Evolutionary conservation across 2,797 vertebrate genomes (phyloP).

Genomic region (Pyrocephalus nanus): DNA sequence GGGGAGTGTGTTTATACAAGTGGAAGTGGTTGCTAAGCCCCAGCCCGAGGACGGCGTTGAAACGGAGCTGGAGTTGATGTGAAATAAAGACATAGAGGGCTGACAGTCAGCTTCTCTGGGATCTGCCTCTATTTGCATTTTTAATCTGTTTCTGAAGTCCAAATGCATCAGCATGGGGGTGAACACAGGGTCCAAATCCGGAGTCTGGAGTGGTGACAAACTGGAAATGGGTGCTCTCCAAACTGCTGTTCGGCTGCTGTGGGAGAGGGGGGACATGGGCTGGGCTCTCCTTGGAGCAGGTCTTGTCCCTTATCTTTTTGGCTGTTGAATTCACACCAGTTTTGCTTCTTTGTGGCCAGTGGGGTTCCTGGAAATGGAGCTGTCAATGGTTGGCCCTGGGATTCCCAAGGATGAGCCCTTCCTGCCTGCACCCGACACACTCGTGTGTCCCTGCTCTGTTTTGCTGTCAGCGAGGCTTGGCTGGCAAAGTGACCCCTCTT

Average conservation of each 20-base stretch:
- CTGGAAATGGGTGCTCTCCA: background rate
- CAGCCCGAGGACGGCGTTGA: background rate
- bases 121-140: background rate
- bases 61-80: slow-evolving; percentile 7
- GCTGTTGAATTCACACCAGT: background rate
- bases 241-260: too few relatives aligned
- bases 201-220: background rate
- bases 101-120: background rate
- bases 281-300: background rate
- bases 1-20: background rate
- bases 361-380: background rate
- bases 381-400: background rate
- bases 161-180: background rate
- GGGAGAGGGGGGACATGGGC: background rate
- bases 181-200: background rate
- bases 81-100: background rate
- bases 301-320: background rate
- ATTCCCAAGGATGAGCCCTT: background rate
- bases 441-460: fast-evolving
- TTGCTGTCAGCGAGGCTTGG: background rate
- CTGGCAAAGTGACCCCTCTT: background rate
- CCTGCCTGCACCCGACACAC: background rate
- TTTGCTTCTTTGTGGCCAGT: background rate
- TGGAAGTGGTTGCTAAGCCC: background rate
- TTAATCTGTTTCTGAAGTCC: background rate